Evolutionary conservation across 1,140 invertebrate species (phyloP).

Genomic region (Philopotamus ludificatus): DNA sequence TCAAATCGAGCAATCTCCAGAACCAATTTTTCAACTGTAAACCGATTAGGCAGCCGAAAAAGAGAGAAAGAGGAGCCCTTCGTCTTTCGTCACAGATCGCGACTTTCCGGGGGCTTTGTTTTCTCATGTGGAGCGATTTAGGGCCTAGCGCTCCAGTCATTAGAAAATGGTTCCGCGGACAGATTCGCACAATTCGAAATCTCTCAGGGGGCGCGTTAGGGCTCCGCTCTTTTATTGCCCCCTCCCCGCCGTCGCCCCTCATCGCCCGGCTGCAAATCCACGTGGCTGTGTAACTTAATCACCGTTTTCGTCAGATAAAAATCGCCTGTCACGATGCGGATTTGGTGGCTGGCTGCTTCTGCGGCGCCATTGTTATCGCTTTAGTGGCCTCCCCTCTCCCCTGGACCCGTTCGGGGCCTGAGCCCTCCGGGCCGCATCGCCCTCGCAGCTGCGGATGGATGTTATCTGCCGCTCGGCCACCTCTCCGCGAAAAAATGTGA

Average conservation of each 20-base stretch:
- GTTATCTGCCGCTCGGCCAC: too few species aligned
- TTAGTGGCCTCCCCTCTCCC: constrained; percentile 5
- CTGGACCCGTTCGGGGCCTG: background rate
- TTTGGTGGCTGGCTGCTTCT: constrained; percentile 23
- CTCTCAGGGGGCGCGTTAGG: background rate
- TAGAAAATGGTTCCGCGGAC: background rate
- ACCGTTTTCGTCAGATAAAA: constrained; percentile 38
- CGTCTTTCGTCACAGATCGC: background rate
- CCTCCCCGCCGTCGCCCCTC: too few species aligned
- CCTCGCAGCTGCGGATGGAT: too few species aligned
- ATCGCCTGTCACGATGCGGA: constrained; percentile 35
- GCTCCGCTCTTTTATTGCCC: background rate
- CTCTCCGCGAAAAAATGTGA: too few species aligned
- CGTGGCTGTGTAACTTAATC: constrained; percentile 30
- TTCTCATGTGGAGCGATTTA: background rate
- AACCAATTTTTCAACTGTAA: too few species aligned
- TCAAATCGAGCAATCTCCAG: too few species aligned
- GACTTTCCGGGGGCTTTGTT: background rate
- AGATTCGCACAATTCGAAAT: background rate
- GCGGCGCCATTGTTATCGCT: constrained; percentile 33
- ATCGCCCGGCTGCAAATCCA: constrained; percentile 4
- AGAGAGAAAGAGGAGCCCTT: too few species aligned
- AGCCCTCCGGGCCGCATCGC: background rate
- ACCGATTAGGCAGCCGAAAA: too few species aligned
- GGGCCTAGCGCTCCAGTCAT: background rate